Evolutionary conservation across 1,140 invertebrate species (phyloP), one percentile per base, ranked within the genome.

Genomic region (Temnothorax curvispinosus): DNA sequence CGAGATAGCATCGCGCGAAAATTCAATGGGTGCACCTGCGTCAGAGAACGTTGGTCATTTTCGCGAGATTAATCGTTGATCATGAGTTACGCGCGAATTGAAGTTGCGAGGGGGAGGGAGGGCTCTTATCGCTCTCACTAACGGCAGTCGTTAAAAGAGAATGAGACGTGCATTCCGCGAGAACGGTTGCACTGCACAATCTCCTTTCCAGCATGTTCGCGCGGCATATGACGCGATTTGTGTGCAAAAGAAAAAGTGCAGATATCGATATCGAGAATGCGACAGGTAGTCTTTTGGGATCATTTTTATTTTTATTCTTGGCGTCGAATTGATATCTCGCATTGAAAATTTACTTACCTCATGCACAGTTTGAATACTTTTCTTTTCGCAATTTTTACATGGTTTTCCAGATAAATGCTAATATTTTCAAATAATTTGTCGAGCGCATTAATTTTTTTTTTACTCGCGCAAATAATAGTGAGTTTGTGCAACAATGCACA

Each of bases 11-110:
- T 47, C 54, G 71, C 21, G 81, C 35, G 54, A 64, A 52, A 85
- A 58, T 82, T 74, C 52, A 82, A 72, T 44, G 44, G n/a, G 11
- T 18, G 35, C 13, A 44, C 21, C 35, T 32, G n/a, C 69, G 54
- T 32, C 69, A 18, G 7, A 13, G 67, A 58, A 21, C 21, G 21
- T 11, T 21, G 32, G 11, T 72, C 41, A 64, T 78, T 64, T 67
- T 35, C 44, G 50, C 32, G 9, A 11, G 27, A 76, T 74, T 85
- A 75, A 62, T 64, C 15, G 71, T 27, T 44, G 41, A 84, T 84
- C 27, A 18, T n/a, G 27, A 72, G 11, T 74, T 50, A 27, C 62
- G 50, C 3, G 13, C 38, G 15, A 54, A n/a, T 77, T 21, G 18
- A 85, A 64, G 13, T 41, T 27, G 58, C 27, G 18, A 5, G 15